These are phyloP conservation scores for Falco columbarius DNA, from an alignment of 2,797 vertebrate genomes.

Conservation along the genomic window DNA sequence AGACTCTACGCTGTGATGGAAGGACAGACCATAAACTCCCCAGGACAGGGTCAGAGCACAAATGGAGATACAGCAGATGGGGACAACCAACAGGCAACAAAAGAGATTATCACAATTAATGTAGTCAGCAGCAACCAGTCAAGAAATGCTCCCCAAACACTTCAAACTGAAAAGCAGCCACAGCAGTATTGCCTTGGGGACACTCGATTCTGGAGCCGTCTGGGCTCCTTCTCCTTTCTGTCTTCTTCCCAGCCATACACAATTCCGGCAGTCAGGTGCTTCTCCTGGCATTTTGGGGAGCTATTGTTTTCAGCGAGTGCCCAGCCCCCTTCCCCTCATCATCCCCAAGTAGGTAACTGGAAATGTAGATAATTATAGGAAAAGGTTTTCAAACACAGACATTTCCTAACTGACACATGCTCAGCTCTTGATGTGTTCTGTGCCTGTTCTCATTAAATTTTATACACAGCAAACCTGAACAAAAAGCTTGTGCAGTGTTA, in stretches of 20 bases:
- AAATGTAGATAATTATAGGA: slow-evolving; percentile 46
- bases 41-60: not conserved
- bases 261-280: not conserved
- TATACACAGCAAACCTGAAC: slow-evolving; percentile 66
- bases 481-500: slow-evolving; percentile 60
- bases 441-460: slow-evolving; percentile 74
- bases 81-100: fast-evolving
- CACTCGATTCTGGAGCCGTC: fast-evolving
- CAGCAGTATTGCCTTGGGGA: fast-evolving
- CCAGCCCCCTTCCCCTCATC: not conserved
- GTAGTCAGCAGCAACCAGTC: fast-evolving
- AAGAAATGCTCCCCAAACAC: fast-evolving
- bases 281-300: not conserved
- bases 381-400: slow-evolving; percentile 60
- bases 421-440: slow-evolving; percentile 54
- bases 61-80: fast-evolving
- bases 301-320: not conserved
- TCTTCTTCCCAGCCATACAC: no score
- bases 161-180: fast-evolving
- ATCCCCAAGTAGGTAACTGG: not conserved
- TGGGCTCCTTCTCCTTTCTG: not conserved
- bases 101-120: fast-evolving
- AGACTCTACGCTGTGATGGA: fast-evolving
- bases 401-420: slow-evolving; percentile 51
- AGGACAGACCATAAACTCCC: no score